phyloP scores from a whole-genome alignment of 2,113 vertebrate species.

The Oreochromis tanganicae region DNA sequence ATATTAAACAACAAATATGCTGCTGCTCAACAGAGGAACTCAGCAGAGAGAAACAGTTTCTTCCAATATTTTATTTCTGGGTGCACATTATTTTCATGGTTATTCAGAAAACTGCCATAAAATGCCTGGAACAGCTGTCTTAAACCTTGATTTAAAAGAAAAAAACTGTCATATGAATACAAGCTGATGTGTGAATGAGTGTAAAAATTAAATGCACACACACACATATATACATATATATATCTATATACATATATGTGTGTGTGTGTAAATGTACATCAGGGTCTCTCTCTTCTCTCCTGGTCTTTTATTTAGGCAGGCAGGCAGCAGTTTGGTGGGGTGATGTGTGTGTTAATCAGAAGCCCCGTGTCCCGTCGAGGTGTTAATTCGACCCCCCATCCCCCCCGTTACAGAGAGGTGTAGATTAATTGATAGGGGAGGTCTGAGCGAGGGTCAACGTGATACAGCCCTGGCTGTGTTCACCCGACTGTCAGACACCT shows the following conservation, averaged over 20 bases:
- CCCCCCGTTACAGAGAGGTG: slow-evolving; percentile 90
- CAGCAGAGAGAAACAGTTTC: background rate
- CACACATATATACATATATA: background rate
- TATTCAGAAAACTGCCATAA: slow-evolving; percentile 32
- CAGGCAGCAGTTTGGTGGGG: slow-evolving; percentile 68
- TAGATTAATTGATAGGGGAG: slow-evolving; percentile 99
- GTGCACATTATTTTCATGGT: slow-evolving; percentile 17
- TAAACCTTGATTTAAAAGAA: background rate
- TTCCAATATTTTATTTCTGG: slow-evolving; percentile 23
- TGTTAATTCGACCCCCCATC: slow-evolving; percentile 91
- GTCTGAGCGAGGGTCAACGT: slow-evolving; percentile 87
- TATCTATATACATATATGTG: background rate
- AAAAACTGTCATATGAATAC: background rate
- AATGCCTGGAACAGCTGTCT: background rate
- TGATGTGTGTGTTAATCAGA: slow-evolving; percentile 92
- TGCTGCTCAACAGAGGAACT: background rate
- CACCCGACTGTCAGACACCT: slow-evolving; percentile 94
- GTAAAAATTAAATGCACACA: background rate
- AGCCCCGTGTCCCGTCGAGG: slow-evolving; percentile 82
- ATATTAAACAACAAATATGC: slow-evolving; percentile 48
- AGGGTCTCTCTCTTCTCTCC: background rate
- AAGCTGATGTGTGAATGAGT: background rate
- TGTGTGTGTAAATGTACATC: background rate
- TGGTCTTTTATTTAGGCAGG: slow-evolving; percentile 71
- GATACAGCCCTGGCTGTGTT: slow-evolving; percentile 89